phyloP scores from a whole-genome alignment of 2,888 invertebrate genomes.

The Adelphocoris suturalis region DNA sequence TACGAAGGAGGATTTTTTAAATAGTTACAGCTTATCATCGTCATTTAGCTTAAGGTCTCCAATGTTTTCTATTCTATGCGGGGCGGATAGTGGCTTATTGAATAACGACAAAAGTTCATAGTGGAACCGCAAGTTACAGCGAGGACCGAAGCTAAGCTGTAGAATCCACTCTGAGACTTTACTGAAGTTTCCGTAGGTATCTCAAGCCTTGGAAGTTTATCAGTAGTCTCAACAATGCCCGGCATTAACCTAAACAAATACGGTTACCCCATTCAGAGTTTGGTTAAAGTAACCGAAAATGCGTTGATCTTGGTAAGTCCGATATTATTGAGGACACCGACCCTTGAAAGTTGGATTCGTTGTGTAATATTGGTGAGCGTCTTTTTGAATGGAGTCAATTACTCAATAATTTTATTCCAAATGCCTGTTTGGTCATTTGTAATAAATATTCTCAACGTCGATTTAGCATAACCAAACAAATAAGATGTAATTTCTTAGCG shows the following conservation, averaged over 20 bases:
- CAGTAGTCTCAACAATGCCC: background rate
- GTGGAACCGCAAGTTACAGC: background rate
- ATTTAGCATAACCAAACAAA: too few species aligned
- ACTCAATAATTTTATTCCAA: too few species aligned
- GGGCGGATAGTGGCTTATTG: background rate
- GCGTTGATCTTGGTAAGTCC: background rate
- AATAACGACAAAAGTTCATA: slow-evolving; percentile 36
- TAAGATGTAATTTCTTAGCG: too few species aligned
- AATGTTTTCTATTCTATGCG: background rate
- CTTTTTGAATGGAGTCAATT: too few species aligned
- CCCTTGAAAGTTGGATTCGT: too few species aligned
- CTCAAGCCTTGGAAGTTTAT: background rate
- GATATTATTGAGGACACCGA: too few species aligned
- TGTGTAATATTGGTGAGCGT: too few species aligned
- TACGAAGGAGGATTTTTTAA: too few species aligned
- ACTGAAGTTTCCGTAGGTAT: background rate
- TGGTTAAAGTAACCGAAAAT: slow-evolving; percentile 21
- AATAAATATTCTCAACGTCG: too few species aligned
- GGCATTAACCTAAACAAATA: slow-evolving; percentile 26
- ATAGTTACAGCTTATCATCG: too few species aligned
- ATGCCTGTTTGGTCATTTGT: too few species aligned
- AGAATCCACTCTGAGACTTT: background rate
- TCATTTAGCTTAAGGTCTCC: too few species aligned
- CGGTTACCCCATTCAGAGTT: background rate
- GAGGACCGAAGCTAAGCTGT: slow-evolving; percentile 18